These are phyloP conservation scores for Novumbra hubbsi DNA, from an alignment of 2,797 vertebrate genomes.

Conservation along the genomic window DNA sequence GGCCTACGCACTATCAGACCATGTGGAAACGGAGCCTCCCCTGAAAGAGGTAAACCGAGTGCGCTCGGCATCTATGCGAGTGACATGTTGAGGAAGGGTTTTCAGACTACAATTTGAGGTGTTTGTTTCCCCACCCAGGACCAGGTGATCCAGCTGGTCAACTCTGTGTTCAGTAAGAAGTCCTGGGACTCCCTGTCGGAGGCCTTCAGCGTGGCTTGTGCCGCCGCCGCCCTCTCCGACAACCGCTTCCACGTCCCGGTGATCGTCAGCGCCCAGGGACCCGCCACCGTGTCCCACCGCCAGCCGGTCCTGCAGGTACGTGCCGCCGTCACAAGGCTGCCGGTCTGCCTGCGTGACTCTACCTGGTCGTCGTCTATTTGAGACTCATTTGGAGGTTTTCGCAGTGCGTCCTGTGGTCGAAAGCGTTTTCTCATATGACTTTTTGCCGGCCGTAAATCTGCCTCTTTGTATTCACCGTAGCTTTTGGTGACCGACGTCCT, in stretches of 20 bases:
- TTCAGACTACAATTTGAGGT: not conserved
- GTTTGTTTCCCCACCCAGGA: conserved; percentile 75
- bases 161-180: conserved; percentile 96
- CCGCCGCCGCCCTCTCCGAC: conserved; percentile 81
- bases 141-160: conserved; percentile 94
- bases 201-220: conserved; percentile 89
- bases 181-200: conserved; percentile 89
- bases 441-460: not conserved
- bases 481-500: conserved; percentile 90
- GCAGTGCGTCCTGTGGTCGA: not conserved
- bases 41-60: conserved; percentile 84
- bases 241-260: conserved; percentile 93
- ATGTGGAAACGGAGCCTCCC: conserved; percentile 89
- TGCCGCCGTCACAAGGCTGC: not conserved
- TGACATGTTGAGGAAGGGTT: too few relatives aligned
- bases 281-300: conserved; percentile 87
- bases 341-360: too few relatives aligned
- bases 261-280: conserved; percentile 80
- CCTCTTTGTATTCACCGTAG: conserved; percentile 62
- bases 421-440: not conserved
- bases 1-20: conserved; percentile 92
- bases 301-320: conserved; percentile 67
- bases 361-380: not conserved
- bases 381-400: not conserved
- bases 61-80: not conserved